Evolutionary conservation across 2,888 invertebrate genomes (phyloP).

Genomic region (Heteromurus nitidus): DNA sequence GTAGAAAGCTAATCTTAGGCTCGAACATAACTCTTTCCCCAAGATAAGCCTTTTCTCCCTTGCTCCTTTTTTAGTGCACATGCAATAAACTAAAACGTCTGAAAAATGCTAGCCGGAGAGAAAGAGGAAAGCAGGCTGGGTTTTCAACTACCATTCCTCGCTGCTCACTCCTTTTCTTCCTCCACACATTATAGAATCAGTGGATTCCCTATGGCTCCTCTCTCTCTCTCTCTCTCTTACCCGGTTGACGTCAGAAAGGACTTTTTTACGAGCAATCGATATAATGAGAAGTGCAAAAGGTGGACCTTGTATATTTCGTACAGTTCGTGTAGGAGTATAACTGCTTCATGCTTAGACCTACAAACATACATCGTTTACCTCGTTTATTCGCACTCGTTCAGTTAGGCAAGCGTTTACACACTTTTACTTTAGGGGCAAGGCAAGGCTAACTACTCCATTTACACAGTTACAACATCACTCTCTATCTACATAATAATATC

Average conservation of each 20-base stretch:
- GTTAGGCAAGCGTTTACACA: not conserved
- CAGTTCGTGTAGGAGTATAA: too few species aligned
- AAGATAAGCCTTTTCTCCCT: not conserved
- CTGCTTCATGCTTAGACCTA: too few species aligned
- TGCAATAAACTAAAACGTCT: slow-evolving; percentile 36
- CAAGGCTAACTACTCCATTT: slow-evolving; percentile 23
- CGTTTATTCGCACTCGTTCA: not conserved
- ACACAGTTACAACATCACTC: not conserved
- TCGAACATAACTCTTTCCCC: slow-evolving; percentile 2
- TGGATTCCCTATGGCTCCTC: slow-evolving; percentile 63
- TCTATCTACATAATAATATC: not conserved
- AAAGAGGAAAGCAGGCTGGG: not conserved
- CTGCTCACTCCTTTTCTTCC: slow-evolving; percentile 25
- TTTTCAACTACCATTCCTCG: slow-evolving; percentile 7
- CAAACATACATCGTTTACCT: too few species aligned
- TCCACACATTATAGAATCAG: slow-evolving; percentile 44
- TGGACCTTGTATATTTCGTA: slow-evolving; percentile 46
- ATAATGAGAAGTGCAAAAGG: slow-evolving; percentile 69
- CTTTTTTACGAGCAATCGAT: slow-evolving; percentile 71
- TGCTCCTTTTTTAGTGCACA: slow-evolving; percentile 20
- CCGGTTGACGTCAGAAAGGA: slow-evolving; percentile 69
- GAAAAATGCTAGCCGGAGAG: not conserved
- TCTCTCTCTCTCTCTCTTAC: too few species aligned
- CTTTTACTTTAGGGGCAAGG: too few species aligned
- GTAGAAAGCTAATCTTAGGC: slow-evolving; percentile 7